phyloP scores from a whole-genome alignment of 2,888 invertebrate genomes.

The Xylocampa areola region DNA sequence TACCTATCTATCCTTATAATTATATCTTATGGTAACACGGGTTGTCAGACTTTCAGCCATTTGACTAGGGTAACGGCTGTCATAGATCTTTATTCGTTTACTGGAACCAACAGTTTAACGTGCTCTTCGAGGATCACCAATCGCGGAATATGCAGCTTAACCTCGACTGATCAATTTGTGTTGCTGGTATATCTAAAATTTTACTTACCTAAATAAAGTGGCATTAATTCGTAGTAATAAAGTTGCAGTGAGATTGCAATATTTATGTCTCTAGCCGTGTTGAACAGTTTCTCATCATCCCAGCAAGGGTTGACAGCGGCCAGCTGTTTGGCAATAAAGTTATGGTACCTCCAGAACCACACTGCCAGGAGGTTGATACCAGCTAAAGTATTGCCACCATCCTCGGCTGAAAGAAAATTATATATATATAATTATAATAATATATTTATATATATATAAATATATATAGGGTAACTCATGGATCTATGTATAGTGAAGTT shows the following conservation, averaged over 20 bases:
- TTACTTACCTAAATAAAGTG: slow-evolving; percentile 66
- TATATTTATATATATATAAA: background rate
- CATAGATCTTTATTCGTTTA: no score
- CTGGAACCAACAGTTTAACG: no score
- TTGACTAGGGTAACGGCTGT: no score
- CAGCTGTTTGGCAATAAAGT: slow-evolving; percentile 64
- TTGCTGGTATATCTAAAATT: no score
- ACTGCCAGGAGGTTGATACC: slow-evolving; percentile 63
- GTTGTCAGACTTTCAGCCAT: no score
- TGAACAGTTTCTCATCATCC: slow-evolving; percentile 68
- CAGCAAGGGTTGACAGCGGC: slow-evolving; percentile 69
- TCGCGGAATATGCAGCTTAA: no score
- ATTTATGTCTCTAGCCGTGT: slow-evolving; percentile 69
- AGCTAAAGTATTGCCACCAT: slow-evolving; percentile 61
- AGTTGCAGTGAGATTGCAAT: slow-evolving; percentile 67
- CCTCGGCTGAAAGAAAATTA: slow-evolving; percentile 61
- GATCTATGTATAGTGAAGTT: no score
- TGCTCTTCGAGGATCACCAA: no score
- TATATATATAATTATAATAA: background rate
- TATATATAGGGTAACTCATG: no score
- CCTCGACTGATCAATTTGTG: no score
- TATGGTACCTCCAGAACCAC: slow-evolving; percentile 72
- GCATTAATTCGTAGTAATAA: slow-evolving; percentile 67
- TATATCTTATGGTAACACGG: no score
- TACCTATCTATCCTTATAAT: no score